Base-by-base conservation (phyloP, 2,888 invertebrate species). In the Microctonus hyperodae region DNA sequence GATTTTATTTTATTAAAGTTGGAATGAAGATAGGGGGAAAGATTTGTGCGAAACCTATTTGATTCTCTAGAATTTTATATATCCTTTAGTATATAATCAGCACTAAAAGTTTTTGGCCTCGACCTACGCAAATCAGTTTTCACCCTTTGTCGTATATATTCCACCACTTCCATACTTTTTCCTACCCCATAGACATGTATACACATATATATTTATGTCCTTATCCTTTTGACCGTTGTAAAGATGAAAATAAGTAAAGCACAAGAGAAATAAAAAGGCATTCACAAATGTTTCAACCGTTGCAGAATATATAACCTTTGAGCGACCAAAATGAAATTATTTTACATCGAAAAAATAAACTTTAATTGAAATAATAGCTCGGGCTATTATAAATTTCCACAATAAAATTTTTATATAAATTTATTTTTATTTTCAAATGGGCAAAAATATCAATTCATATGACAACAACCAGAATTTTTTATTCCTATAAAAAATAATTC, bases 71-170 rank as follows among this genome's bases (percentile, higher is more conserved):
- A 44, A 44, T 44, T 20, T 33, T 51, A 11, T 48, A 16, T 11
- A n/a, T 16, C 16, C 16, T 44, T 16, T 9, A 44, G 7, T 44
- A 16, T 44, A 20, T 16, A 20, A 22, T 56, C 20, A 20, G 23
- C 20, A 28, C 16, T 16, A 20, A 35, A 20, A 56, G 25, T 53
- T 56, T 56, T 56, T 35, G 33, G 33, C 33, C 56, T 33, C 56
- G 56, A 56, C 56, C 33, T 33, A 33, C 56, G n/a, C 13, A 11
- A 9, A 9, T 10, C 33, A n/a, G 33, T 56, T 31, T 13, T 56
- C 33, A 20, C 33, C 20, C 22, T 51, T 20, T 25, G n/a, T 13
- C 51, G 13, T 25, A 6, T 25, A 6, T 25, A 22, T 31, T 55
- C 16, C 31, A 28, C 31, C 3, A 11, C 10, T 31, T 53, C 25